Evolutionary conservation across 2,113 vertebrate genomes (phyloP).

Genomic region (Clarias magur): DNA sequence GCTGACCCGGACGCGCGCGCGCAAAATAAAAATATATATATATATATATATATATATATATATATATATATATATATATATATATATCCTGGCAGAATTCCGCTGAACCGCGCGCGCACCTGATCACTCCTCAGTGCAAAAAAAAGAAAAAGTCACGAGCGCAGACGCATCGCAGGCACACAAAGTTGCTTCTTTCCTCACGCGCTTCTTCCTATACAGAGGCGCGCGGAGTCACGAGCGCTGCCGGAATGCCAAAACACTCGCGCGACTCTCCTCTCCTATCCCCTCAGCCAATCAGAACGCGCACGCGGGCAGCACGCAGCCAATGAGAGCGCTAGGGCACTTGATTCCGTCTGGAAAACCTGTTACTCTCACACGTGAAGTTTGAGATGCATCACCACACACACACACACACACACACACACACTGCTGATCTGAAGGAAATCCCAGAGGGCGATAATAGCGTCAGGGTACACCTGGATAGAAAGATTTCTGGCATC

Average conservation of each 20-base stretch:
- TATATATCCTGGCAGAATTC: too few relatives aligned
- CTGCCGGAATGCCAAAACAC: slow-evolving; percentile 8
- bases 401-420: too few relatives aligned
- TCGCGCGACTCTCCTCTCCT: slow-evolving; percentile 15
- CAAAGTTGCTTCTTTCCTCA: not conserved
- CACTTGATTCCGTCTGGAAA: not conserved
- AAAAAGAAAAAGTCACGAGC: not conserved
- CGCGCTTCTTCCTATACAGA: not conserved
- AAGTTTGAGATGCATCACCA: not conserved
- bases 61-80: too few relatives aligned
- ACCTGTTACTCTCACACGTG: slow-evolving; percentile 24
- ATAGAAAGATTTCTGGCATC: too few relatives aligned
- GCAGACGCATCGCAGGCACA: slow-evolving; percentile 14
- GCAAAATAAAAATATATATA: too few relatives aligned
- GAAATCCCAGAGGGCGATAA: not conserved
- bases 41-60: too few relatives aligned
- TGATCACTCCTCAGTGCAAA: not conserved
- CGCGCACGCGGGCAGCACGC: not conserved
- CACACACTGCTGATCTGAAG: too few relatives aligned
- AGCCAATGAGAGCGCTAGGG: slow-evolving; percentile 10
- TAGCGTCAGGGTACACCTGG: too few relatives aligned
- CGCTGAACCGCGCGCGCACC: not conserved
- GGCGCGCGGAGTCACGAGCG: slow-evolving; percentile 6
- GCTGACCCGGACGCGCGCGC: not conserved
- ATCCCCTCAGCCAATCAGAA: slow-evolving; percentile 2